phyloP scores from a whole-genome alignment of 2,113 vertebrate species.

The Mus pahari region DNA sequence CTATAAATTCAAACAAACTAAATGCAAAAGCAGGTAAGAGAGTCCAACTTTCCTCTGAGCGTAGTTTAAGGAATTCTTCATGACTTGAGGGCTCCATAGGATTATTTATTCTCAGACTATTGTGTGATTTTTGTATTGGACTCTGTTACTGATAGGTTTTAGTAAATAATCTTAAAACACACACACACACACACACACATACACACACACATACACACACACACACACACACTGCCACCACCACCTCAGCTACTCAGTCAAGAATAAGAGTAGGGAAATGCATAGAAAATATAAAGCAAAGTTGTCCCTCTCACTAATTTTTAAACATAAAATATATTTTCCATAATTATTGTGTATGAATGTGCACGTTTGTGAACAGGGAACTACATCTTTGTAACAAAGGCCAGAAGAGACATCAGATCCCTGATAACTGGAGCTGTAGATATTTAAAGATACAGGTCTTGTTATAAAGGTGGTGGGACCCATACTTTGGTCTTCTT shows the following conservation, averaged over 20 bases:
- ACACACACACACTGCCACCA: not conserved
- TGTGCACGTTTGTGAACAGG: not conserved
- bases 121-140: not conserved
- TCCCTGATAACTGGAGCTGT: no score
- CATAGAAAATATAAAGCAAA: not conserved
- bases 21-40: not conserved
- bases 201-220: not conserved
- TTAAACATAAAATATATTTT: constrained; percentile 10
- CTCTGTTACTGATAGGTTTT: not conserved
- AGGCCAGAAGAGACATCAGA: not conserved
- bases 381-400: not conserved
- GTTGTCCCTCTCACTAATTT: not conserved
- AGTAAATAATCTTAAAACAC: not conserved
- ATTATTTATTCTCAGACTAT: not conserved
- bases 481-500: not conserved
- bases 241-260: not conserved
- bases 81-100: not conserved
- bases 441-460: not conserved
- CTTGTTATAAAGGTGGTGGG: no score
- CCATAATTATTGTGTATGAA: not conserved
- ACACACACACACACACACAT: not conserved
- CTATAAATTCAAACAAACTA: not conserved
- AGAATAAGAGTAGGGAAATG: not conserved
- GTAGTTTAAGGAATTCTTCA: not conserved
- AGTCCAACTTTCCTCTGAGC: not conserved